These are phyloP conservation scores for Drosophila pruinosa DNA, from an alignment of 1,140 invertebrate species.

Conservation along the genomic window DNA sequence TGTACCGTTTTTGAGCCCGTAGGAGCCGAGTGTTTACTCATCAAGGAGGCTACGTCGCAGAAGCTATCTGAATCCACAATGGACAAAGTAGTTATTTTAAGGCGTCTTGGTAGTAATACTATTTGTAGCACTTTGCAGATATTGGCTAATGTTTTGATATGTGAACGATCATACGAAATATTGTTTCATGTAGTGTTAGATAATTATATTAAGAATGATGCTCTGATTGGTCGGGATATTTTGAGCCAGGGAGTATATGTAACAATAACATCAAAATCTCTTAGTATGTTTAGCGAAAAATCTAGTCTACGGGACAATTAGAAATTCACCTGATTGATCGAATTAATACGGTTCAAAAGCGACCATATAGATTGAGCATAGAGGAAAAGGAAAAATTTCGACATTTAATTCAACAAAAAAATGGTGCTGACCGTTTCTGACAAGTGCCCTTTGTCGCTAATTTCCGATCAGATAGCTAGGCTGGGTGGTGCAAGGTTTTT, in stretches of 20 bases:
- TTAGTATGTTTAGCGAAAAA: not conserved
- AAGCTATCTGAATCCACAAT: slow-evolving; percentile 2
- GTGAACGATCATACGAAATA: slow-evolving; percentile 2
- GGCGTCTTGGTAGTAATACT: slow-evolving; percentile 10
- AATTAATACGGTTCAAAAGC: slow-evolving; percentile 2
- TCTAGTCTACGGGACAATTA: not conserved
- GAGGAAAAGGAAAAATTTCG: slow-evolving; percentile 2
- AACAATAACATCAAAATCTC: slow-evolving; percentile 1
- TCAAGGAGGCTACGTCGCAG: not conserved
- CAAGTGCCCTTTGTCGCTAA: too few species aligned
- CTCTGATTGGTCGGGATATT: slow-evolving; percentile 23
- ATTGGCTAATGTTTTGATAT: slow-evolving; percentile 18
- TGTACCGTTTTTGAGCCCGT: not conserved
- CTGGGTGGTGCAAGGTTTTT: too few species aligned
- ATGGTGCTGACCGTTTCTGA: too few species aligned
- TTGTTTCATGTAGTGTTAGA: slow-evolving; percentile 16
- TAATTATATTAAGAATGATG: slow-evolving; percentile 9
- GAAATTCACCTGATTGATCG: not conserved
- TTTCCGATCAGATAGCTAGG: too few species aligned
- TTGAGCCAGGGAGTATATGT: slow-evolving; percentile 6
- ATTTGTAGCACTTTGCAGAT: slow-evolving; percentile 25
- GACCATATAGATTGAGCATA: not conserved
- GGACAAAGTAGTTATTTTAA: slow-evolving; percentile 2
- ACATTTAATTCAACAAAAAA: not conserved
- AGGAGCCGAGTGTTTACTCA: slow-evolving; percentile 1